phyloP scores from a whole-genome alignment of 2,113 vertebrate genomes.

The Ramphastos sulfuratus region DNA sequence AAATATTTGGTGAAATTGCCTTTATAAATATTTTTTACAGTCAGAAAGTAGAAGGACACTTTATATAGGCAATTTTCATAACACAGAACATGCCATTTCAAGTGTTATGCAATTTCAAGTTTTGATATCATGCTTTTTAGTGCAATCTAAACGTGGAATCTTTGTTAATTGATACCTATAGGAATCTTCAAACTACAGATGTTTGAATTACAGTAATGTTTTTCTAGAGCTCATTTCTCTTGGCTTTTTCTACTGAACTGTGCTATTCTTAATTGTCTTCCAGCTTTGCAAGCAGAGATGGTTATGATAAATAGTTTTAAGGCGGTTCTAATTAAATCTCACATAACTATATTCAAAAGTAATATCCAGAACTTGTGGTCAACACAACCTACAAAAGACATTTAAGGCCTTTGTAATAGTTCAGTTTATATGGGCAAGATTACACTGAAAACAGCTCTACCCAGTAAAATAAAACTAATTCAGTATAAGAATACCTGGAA shows the following conservation, averaged over 20 bases:
- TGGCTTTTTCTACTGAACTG: constrained; percentile 17
- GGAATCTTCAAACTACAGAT: constrained; percentile 51
- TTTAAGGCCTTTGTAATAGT: background rate
- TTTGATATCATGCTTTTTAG: background rate
- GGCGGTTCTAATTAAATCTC: constrained; percentile 49
- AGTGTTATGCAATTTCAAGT: constrained; percentile 16
- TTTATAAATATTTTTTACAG: constrained; percentile 50
- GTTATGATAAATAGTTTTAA: constrained; percentile 33
- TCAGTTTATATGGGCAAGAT: background rate
- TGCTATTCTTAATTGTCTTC: constrained; percentile 22
- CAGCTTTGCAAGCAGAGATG: constrained; percentile 33
- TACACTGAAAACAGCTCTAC: background rate
- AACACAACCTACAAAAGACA: background rate
- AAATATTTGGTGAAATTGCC: constrained; percentile 58
- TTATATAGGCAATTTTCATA: constrained; percentile 4
- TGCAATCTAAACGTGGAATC: background rate
- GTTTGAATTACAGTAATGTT: constrained; percentile 47
- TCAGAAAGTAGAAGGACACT: constrained; percentile 9
- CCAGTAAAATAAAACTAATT: background rate
- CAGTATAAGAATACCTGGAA: background rate
- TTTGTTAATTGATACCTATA: constrained; percentile 21
- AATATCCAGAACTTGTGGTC: background rate
- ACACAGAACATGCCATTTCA: background rate
- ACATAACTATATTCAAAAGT: background rate
- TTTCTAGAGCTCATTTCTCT: constrained; percentile 19